Conservation (phyloP, 2,888 invertebrate species). For the Encarsia formosa region DNA sequence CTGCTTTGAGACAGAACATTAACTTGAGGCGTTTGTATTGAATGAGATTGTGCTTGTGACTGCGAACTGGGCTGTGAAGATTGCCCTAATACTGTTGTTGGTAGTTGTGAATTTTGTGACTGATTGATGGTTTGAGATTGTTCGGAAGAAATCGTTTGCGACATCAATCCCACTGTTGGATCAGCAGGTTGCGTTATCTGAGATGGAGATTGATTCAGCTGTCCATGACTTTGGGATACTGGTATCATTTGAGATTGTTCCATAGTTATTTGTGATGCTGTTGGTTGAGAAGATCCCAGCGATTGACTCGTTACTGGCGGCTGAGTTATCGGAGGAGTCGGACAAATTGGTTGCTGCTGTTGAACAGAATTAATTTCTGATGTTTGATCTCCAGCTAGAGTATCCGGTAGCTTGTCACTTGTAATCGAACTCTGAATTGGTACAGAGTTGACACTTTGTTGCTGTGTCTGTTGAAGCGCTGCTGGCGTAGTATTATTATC, state of each 20-base stretch:
- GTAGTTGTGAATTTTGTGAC: constrained; percentile 28
- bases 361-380: constrained; percentile 36
- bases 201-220: constrained; percentile 20
- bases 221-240: constrained; percentile 23
- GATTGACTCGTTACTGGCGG: constrained; percentile 43
- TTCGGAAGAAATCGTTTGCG: not conserved
- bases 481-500: constrained; percentile 37
- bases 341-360: constrained; percentile 31
- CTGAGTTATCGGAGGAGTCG: constrained; percentile 31
- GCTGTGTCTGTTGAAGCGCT: constrained; percentile 33
- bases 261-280: constrained; percentile 25
- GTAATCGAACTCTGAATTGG: constrained; percentile 33
- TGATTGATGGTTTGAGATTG: constrained; percentile 27
- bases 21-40: constrained; percentile 30
- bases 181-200: constrained; percentile 9
- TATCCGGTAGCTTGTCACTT: constrained; percentile 33
- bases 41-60: constrained; percentile 31
- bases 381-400: constrained; percentile 36
- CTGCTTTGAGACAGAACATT: constrained; percentile 37
- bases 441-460: constrained; percentile 20
- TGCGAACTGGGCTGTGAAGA: constrained; percentile 31
- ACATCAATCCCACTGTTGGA: not conserved
- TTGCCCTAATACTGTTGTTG: constrained; percentile 29
- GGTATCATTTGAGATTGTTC: constrained; percentile 27
- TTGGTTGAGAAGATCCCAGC: constrained; percentile 23